These are phyloP conservation scores for Lithophane ornitopus DNA, from an alignment of 2,888 invertebrate species.

Conservation along the genomic window DNA sequence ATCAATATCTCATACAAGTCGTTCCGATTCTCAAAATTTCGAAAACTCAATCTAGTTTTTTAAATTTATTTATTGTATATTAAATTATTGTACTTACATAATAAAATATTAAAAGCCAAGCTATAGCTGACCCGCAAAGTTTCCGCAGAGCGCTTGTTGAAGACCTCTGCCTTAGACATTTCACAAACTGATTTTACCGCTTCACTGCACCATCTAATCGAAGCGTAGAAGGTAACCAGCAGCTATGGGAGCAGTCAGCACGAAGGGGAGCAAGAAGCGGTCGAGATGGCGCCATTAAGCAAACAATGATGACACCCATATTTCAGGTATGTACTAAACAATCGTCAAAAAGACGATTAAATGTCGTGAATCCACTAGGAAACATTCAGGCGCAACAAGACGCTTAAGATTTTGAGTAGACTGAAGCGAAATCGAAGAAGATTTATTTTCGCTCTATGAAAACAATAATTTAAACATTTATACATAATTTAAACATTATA, in stretches of 20 bases:
- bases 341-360: too few relatives aligned
- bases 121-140: neutral
- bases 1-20: neutral
- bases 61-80: neutral
- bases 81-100: neutral
- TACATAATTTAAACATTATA: neutral
- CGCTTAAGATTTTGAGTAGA: neutral
- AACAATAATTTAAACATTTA: too few relatives aligned
- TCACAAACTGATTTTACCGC: neutral
- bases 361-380: neutral
- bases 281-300: neutral
- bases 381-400: neutral
- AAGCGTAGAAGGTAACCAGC: conserved; percentile 6
- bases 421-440: neutral
- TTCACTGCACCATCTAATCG: neutral
- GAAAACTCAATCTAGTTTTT: neutral
- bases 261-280: neutral
- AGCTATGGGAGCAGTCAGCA: neutral
- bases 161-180: neutral
- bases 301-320: neutral
- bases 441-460: neutral
- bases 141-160: neutral
- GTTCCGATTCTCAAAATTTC: neutral
- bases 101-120: neutral
- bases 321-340: neutral